These are phyloP conservation scores for Globia sparganii DNA, from an alignment of 2,888 invertebrate species.

Conservation along the genomic window DNA sequence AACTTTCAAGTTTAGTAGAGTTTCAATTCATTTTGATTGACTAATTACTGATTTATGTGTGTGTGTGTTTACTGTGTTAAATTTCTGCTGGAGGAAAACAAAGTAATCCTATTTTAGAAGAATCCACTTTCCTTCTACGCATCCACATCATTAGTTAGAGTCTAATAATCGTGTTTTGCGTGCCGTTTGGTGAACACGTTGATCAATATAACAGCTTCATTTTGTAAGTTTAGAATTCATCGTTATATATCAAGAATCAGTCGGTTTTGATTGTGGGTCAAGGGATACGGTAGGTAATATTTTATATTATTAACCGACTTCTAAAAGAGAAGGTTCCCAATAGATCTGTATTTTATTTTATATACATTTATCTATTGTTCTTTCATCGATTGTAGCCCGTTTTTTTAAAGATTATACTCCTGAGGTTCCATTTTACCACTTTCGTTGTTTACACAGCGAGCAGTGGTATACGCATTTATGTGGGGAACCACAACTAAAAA, in stretches of 20 bases:
- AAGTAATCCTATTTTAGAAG: background rate
- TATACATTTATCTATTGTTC: background rate
- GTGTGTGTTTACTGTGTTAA: background rate
- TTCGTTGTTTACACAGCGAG: background rate
- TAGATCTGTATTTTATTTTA: background rate
- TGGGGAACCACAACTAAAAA: background rate
- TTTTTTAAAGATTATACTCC: background rate
- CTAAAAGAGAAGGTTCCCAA: background rate
- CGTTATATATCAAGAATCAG: background rate
- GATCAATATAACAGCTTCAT: too few species aligned
- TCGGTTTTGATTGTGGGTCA: background rate
- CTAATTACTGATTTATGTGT: background rate
- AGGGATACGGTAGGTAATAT: slow-evolving; percentile 7
- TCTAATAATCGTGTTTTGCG: background rate
- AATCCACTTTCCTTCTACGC: background rate
- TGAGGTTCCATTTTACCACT: background rate
- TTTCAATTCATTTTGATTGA: background rate
- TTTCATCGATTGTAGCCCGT: background rate
- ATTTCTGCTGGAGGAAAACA: background rate
- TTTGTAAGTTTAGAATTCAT: too few species aligned
- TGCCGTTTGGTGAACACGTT: background rate
- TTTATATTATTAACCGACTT: background rate
- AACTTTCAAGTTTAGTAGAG: background rate
- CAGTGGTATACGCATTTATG: background rate
- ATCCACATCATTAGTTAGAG: background rate